phyloP scores from a whole-genome alignment of 2,113 vertebrate genomes.

The mouse (Mus musculus) region DNA sequence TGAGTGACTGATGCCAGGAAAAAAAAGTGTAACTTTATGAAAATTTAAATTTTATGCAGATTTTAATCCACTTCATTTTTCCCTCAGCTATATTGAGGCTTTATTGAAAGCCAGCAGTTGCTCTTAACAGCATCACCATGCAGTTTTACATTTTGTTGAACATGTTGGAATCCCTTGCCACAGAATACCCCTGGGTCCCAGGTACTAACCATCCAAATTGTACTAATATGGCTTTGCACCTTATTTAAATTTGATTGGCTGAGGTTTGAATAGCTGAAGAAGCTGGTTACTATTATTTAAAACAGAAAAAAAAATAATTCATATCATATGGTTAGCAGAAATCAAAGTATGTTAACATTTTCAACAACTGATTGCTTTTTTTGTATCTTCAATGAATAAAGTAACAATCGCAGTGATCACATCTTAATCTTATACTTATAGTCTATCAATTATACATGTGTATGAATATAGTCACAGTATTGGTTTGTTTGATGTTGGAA shows the following conservation, averaged over 20 bases:
- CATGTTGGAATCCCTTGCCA: neutral
- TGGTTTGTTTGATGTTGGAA: neutral
- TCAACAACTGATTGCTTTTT: neutral
- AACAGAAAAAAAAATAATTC: neutral
- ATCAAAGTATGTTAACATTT: neutral
- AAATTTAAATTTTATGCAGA: conserved; percentile 70
- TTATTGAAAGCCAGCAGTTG: conserved; percentile 44
- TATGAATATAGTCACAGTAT: neutral
- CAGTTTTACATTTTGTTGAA: neutral
- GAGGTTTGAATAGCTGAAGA: conserved; percentile 12
- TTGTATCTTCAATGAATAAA: neutral
- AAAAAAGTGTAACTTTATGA: conserved; percentile 74
- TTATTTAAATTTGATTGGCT: conserved; percentile 19
- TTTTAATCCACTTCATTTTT: conserved; percentile 65
- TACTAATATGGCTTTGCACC: neutral
- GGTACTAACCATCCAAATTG: neutral
- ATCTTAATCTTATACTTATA: neutral
- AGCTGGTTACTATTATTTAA: neutral
- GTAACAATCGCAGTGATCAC: neutral
- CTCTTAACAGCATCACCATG: neutral
- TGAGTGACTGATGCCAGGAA: conserved; percentile 79
- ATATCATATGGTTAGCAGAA: neutral
- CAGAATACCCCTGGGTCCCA: neutral
- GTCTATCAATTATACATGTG: neutral
- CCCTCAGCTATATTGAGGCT: conserved; percentile 30